phyloP scores from a whole-genome alignment of 2,888 invertebrate species.

The Morpho deidamia region DNA sequence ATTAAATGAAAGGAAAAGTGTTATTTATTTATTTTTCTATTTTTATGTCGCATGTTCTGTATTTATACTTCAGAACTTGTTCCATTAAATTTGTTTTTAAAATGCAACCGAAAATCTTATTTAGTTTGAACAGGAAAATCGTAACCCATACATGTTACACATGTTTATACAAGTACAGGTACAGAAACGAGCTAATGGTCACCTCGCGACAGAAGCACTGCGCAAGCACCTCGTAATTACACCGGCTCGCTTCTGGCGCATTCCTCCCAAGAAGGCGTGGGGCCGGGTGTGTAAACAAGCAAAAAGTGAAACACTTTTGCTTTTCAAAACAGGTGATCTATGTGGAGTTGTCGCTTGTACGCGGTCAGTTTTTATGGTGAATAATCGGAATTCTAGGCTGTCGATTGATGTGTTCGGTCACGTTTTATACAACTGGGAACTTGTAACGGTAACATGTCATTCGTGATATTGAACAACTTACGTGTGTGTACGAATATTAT shows the following conservation, averaged over 20 bases:
- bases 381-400: neutral
- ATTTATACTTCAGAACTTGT: too few relatives aligned
- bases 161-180: too few relatives aligned
- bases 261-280: constrained; percentile 10
- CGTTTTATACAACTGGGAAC: neutral
- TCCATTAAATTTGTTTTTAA: too few relatives aligned
- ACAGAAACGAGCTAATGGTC: neutral
- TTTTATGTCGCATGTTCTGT: too few relatives aligned
- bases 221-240: constrained; percentile 23
- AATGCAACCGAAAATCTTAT: too few relatives aligned
- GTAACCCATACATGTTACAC: too few relatives aligned
- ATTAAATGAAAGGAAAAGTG: too few relatives aligned
- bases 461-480: too few relatives aligned
- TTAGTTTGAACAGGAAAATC: too few relatives aligned
- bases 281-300: neutral
- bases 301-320: constrained; percentile 13
- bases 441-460: too few relatives aligned
- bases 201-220: constrained; percentile 10
- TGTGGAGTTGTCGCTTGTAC: neutral
- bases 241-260: constrained; percentile 17
- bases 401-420: neutral
- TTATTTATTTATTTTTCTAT: too few relatives aligned
- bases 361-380: constrained; percentile 3
- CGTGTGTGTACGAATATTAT: too few relatives aligned
- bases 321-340: constrained; percentile 11